phyloP scores from a whole-genome alignment of 1,140 invertebrate genomes.

The Fopius arisanus region DNA sequence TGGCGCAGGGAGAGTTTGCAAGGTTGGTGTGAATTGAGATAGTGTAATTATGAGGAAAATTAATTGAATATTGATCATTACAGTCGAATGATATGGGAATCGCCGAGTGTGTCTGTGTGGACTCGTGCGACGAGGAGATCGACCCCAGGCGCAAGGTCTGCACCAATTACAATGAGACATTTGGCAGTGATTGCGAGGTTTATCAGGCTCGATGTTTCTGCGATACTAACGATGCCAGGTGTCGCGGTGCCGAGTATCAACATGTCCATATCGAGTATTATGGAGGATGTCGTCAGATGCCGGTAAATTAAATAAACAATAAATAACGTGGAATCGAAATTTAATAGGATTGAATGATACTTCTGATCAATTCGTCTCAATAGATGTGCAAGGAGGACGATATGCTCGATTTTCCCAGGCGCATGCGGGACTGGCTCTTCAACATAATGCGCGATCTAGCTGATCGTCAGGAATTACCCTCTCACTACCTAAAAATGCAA shows the following conservation, averaged over 20 bases:
- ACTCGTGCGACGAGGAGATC: constrained; percentile 79
- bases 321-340: not conserved
- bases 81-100: constrained; percentile 70
- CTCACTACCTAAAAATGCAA: constrained; percentile 86
- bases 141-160: constrained; percentile 87
- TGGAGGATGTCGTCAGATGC: constrained; percentile 81
- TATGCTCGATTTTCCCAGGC: constrained; percentile 88
- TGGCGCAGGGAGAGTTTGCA: constrained; percentile 87
- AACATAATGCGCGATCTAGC: constrained; percentile 95
- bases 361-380: constrained; percentile 26
- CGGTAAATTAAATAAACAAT: too few species aligned
- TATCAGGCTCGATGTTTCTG: constrained; percentile 91
- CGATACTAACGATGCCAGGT: constrained; percentile 77
- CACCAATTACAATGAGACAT: constrained; percentile 93
- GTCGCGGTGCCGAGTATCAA: constrained; percentile 76
- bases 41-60: not conserved
- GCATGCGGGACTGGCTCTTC: constrained; percentile 97
- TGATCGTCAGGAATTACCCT: constrained; percentile 85
- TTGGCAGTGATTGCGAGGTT: constrained; percentile 90
- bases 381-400: constrained; percentile 83
- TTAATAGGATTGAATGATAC: not conserved
- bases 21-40: constrained; percentile 61
- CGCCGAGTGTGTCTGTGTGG: constrained; percentile 86
- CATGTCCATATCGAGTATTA: constrained; percentile 95
- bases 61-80: constrained; percentile 25